Percentiles rank a stretch among this genome's conserved stretches.
phyloP scores from a whole-genome alignment of 30 jellyfish, hydroid and myxozoan species.

The Rhopilema esculentum region DNA sequence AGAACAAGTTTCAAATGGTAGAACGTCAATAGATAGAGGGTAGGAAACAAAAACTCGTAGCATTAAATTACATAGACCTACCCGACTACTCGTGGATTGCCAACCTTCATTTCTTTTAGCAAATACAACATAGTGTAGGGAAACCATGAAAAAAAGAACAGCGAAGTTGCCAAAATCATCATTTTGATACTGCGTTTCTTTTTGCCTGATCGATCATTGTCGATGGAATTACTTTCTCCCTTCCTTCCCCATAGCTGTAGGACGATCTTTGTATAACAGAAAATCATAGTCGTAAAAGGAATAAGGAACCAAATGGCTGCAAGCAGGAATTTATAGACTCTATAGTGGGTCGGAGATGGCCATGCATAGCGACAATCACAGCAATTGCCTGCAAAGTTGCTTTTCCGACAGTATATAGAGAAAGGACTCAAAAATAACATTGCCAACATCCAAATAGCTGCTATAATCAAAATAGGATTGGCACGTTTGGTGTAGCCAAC shows the following conservation, averaged over 20 bases:
- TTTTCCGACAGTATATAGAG: slow-evolving; percentile 26
- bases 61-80: background rate
- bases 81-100: slow-evolving; percentile 36
- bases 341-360: slow-evolving; percentile 18
- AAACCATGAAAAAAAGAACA: slow-evolving; percentile 45
- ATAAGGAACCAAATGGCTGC: background rate
- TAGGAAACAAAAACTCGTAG: too few species aligned
- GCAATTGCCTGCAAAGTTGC: background rate
- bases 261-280: slow-evolving; percentile 15
- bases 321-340: slow-evolving; percentile 3
- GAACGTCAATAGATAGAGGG: too few species aligned
- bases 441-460: slow-evolving; percentile 30
- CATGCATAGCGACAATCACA: slow-evolving; percentile 51
- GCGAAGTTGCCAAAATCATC: slow-evolving; percentile 54
- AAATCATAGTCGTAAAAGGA: slow-evolving; percentile 39
- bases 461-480: slow-evolving; percentile 19
- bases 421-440: slow-evolving; percentile 6
- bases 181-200: slow-evolving; percentile 32
- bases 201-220: slow-evolving; percentile 30
- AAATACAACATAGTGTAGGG: slow-evolving; percentile 42
- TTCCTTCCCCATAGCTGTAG: slow-evolving; percentile 15
- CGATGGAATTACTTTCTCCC: background rate
- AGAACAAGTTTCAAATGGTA: too few species aligned
- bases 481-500: background rate
- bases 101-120: slow-evolving; percentile 12